Conservation (phyloP, 2,888 invertebrate species). For the Lucinisca nassula region DNA sequence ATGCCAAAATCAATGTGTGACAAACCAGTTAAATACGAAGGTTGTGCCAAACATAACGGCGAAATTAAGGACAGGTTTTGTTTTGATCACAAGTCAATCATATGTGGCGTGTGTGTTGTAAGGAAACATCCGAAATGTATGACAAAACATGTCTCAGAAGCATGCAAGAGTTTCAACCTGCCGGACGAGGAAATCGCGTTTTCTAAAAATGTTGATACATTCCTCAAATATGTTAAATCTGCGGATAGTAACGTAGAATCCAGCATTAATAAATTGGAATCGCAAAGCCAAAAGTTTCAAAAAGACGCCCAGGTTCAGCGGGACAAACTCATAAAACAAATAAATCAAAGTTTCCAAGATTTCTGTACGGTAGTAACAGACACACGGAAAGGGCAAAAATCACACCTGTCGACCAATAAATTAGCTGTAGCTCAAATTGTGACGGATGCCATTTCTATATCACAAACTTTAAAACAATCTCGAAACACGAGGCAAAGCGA, state of each 20-base stretch:
- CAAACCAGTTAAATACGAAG: not conserved
- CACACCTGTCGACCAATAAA: not conserved
- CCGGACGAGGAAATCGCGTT: not conserved
- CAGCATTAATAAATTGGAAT: not conserved
- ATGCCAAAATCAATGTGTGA: not conserved
- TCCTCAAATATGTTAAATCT: not conserved
- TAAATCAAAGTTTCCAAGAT: not conserved
- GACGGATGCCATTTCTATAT: not conserved
- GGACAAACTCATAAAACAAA: not conserved
- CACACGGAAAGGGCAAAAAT: not conserved
- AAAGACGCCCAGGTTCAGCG: not conserved
- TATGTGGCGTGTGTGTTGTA: not conserved
- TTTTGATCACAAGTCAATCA: not conserved
- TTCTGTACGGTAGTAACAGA: not conserved
- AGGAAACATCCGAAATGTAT: not conserved
- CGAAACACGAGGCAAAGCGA: not conserved
- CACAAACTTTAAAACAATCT: not conserved
- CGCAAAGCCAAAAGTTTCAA: not conserved
- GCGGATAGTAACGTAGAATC: not conserved
- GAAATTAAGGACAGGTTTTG: not conserved
- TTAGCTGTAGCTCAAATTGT: not conserved
- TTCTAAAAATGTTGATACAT: not conserved
- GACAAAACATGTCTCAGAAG: not conserved
- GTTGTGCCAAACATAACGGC: not conserved
- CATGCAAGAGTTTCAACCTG: not conserved